Evolutionary conservation across 2,113 vertebrate species (phyloP).

Genomic region (Micronycteris hirsuta): DNA sequence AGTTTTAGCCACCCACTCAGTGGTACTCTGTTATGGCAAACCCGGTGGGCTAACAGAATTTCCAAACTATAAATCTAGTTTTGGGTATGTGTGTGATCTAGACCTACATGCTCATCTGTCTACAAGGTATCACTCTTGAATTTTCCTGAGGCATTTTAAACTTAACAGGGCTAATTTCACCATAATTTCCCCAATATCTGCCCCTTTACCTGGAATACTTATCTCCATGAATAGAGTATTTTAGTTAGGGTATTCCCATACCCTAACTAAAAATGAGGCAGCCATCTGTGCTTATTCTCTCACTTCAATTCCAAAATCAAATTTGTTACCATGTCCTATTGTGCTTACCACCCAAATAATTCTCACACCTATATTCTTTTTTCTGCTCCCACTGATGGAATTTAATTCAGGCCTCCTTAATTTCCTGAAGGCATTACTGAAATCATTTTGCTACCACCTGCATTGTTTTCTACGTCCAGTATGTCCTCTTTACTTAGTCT

Average conservation of each 20-base stretch:
- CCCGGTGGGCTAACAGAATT: neutral
- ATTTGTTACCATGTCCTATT: neutral
- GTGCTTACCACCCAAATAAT: neutral
- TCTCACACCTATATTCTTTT: constrained; percentile 14
- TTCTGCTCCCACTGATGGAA: neutral
- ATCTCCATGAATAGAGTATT: neutral
- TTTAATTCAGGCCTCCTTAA: neutral
- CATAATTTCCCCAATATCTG: neutral
- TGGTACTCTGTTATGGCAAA: neutral
- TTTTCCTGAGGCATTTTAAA: neutral
- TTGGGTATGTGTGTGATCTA: too few relatives aligned
- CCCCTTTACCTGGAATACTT: neutral
- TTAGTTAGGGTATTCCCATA: too few relatives aligned
- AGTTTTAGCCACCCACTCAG: neutral
- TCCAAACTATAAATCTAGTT: neutral
- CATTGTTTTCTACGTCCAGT: neutral
- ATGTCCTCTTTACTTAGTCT: neutral
- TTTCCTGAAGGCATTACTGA: neutral
- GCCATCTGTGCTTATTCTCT: neutral
- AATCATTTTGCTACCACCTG: neutral
- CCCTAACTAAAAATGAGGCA: neutral
- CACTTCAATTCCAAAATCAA: neutral
- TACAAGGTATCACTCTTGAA: neutral
- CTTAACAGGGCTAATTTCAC: neutral
- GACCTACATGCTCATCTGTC: too few relatives aligned